Base-by-base conservation (phyloP, 2,888 invertebrate genomes). In the Tenthredo amoena region DNA sequence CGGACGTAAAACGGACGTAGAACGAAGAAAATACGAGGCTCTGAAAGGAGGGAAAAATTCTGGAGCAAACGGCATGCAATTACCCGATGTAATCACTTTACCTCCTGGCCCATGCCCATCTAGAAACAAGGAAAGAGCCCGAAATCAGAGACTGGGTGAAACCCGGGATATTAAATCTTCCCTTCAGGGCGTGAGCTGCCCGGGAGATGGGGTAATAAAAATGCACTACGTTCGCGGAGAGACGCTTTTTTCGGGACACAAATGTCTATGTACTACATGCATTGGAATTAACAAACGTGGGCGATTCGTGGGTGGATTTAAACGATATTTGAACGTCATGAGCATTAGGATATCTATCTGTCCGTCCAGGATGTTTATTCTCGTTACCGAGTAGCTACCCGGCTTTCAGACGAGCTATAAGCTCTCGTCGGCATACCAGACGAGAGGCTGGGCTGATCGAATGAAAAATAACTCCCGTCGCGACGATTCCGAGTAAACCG, bases 321-420 rank as follows among this genome's bases (percentile, higher is more conserved):
- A 74, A 74, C 43, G 40, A 21, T 21, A 72, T 43, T 72, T 43
- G 7, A 72, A 12, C 21, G 21, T 74, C 43, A 21, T 12, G 15
- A 74, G 43, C 72, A 74, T 74, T 10, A 62, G 58, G 62, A 50
- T 15, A 15, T 12, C 21, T 21, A 26, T 26, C 26, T 6, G 18
- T 9, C 21, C n/a, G 81, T 81, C 12, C 81, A 81, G 81, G 81
- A 81, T 81, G 81, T 81, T 81, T 81, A 81, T 81, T 81, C 81
- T 81, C 31, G 77, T 77, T 47, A 50, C 15, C 68, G 6, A 15
- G 15, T 31, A 2, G 15, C 68, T 2, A 6, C 2, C n/a, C 26
- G 18, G 18, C 15, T 26, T 68, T 3, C 15, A 34, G 15, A 31
- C 10, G 0, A 15, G 26, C 34, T 34, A 40, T 37, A 15, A 37